Evolutionary conservation across 2,113 vertebrate species (phyloP).

Genomic region (Puntigrus tetrazona): DNA sequence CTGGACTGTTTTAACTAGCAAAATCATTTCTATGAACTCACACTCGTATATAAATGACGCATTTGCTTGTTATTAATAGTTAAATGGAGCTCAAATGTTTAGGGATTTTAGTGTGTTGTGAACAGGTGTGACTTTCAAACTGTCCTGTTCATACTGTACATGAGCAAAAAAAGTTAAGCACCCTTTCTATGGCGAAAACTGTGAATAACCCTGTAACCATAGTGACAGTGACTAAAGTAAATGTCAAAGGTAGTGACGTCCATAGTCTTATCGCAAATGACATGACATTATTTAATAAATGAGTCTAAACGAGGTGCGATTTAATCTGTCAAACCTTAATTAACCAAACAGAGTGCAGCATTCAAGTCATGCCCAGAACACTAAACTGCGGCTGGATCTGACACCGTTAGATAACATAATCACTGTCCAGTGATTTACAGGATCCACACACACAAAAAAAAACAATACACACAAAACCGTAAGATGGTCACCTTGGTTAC

Average conservation of each 20-base stretch:
- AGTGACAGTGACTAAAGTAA: neutral
- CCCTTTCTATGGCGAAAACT: neutral
- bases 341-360: neutral
- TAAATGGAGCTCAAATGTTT: neutral
- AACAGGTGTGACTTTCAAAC: neutral
- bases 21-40: neutral
- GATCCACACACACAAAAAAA: neutral
- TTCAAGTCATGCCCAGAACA: neutral
- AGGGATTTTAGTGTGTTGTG: neutral
- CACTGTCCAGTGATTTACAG: neutral
- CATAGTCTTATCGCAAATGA: neutral
- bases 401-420: neutral
- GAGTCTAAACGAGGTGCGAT: neutral
- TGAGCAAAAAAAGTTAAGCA: neutral
- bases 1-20: slow-evolving; percentile 15
- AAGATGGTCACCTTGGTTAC: too few relatives aligned
- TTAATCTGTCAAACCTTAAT: neutral
- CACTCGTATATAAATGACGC: neutral
- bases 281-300: neutral
- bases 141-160: neutral
- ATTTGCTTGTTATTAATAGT: slow-evolving; percentile 8
- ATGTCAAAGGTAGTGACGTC: neutral
- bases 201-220: neutral
- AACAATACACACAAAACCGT: neutral
- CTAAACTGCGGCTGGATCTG: neutral